These are phyloP conservation scores for Alaudala cheleensis DNA, from an alignment of 2,113 vertebrate genomes.

Conservation along the genomic window DNA sequence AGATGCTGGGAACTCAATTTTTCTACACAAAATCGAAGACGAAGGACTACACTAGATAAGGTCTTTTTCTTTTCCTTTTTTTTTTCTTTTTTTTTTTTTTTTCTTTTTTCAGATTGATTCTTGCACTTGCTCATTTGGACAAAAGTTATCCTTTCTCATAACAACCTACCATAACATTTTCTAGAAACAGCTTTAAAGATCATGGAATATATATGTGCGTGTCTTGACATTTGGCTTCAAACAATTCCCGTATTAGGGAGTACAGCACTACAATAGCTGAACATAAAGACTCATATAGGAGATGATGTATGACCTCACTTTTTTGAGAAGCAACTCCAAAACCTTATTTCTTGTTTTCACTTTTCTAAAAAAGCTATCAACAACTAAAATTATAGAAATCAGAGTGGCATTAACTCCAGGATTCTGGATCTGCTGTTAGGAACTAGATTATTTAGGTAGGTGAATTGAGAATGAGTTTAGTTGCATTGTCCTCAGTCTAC, in stretches of 20 bases:
- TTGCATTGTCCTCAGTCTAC: background rate
- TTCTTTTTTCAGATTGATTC: background rate
- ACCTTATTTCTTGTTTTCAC: background rate
- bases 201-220: background rate
- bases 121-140: background rate
- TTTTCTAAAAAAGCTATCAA: background rate
- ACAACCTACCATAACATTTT: background rate
- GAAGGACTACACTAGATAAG: background rate
- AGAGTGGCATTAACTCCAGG: background rate
- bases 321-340: background rate
- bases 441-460: background rate
- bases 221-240: background rate
- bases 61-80: background rate
- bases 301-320: background rate
- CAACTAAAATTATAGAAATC: background rate
- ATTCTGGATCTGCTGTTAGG: background rate
- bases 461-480: background rate
- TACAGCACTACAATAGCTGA: background rate
- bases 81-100: background rate
- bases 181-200: conserved; percentile 9
- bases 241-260: background rate
- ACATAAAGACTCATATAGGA: background rate
- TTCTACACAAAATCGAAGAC: background rate
- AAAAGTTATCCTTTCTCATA: background rate
- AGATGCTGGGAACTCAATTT: background rate